These are phyloP conservation scores for Rhodinocichla rosea DNA, from an alignment of 2,113 vertebrate species.

Conservation along the genomic window DNA sequence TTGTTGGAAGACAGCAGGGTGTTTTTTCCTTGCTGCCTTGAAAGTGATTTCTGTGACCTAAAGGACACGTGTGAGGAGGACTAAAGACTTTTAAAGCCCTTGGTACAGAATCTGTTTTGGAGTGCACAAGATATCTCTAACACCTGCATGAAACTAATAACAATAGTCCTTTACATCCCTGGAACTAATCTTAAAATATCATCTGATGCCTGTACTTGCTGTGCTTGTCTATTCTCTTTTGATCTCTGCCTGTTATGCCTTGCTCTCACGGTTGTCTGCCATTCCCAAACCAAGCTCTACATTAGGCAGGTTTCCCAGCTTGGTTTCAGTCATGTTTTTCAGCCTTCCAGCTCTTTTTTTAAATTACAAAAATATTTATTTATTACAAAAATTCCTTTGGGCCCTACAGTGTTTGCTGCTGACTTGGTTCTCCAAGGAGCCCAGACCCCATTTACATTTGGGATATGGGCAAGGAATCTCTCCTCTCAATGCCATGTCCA, in stretches of 20 bases:
- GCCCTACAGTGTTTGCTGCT: background rate
- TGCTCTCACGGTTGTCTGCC: fast-evolving
- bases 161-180: background rate
- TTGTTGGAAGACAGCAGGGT: background rate
- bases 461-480: background rate
- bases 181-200: background rate
- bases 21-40: background rate
- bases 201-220: background rate
- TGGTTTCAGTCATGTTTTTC: background rate
- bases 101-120: background rate
- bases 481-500: background rate
- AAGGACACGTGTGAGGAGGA: background rate
- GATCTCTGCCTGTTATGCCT: background rate
- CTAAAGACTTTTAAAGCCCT: background rate
- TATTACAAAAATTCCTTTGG: background rate
- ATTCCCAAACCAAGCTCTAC: background rate
- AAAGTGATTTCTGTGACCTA: background rate
- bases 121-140: background rate
- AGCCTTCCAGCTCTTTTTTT: background rate
- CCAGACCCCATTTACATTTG: background rate
- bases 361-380: background rate
- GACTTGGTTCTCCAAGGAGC: background rate
- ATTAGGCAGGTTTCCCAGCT: background rate
- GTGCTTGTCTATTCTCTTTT: background rate
- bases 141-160: background rate